Conservation (phyloP, 1,140 invertebrate species). For the Colletes latitarsis region DNA sequence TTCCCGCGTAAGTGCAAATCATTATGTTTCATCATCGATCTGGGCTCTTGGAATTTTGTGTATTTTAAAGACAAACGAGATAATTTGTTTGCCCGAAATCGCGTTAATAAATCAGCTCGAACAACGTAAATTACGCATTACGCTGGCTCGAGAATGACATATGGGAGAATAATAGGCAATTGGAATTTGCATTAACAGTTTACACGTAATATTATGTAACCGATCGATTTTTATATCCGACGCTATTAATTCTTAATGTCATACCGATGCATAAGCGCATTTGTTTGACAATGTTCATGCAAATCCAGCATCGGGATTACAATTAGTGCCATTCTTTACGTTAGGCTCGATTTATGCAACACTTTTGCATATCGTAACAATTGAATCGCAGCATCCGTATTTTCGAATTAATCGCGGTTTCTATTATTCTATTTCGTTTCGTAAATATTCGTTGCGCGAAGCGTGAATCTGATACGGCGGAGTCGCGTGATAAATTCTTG, state of each 20-base stretch:
- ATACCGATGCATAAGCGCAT: neutral
- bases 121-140: neutral
- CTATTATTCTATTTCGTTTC: neutral
- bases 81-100: too few relatives aligned
- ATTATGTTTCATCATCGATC: too few relatives aligned
- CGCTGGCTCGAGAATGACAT: neutral
- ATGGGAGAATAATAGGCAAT: neutral
- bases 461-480: neutral
- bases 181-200: neutral
- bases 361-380: neutral
- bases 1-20: neutral
- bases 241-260: neutral
- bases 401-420: neutral
- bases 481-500: neutral
- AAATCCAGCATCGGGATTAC: neutral
- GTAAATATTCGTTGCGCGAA: neutral
- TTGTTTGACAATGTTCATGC: neutral
- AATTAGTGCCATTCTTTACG: neutral
- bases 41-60: neutral
- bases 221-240: too few relatives aligned
- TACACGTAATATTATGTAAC: neutral
- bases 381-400: slow-evolving; percentile 2
- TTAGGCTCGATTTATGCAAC: neutral
- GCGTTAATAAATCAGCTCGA: too few relatives aligned
- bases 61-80: too few relatives aligned